Percentiles rank a stretch among this genome's conserved stretches.
Evolutionary conservation across 1,140 invertebrate species (phyloP).

Genomic region (Bombus superbus): DNA sequence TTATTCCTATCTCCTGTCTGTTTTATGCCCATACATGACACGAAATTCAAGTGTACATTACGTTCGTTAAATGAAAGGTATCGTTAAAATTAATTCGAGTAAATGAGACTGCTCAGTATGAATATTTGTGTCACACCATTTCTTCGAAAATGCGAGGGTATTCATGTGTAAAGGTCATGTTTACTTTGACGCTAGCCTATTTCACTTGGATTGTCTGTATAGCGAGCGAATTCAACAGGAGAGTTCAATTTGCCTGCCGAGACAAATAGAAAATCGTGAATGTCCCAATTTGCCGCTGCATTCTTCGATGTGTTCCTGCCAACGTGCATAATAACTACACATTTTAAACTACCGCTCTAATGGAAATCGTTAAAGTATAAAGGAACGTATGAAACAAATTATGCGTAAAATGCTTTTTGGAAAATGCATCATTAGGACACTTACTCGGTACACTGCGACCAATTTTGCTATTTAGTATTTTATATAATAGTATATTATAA

Average conservation of each 20-base stretch:
- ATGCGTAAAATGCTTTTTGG: background rate
- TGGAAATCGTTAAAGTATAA: background rate
- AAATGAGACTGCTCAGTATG: background rate
- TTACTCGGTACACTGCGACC: no score
- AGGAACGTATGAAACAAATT: background rate
- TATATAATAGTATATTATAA: no score
- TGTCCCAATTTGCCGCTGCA: background rate
- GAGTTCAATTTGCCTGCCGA: background rate
- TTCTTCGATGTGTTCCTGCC: background rate
- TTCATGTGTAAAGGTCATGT: background rate
- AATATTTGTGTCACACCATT: background rate
- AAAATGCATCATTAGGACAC: background rate
- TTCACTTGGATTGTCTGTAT: background rate
- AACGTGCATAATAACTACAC: background rate
- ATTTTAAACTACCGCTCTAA: background rate
- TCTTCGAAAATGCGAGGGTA: background rate
- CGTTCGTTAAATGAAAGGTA: background rate
- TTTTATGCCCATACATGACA: background rate
- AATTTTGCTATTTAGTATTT: no score
- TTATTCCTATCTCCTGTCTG: background rate
- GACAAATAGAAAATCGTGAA: background rate
- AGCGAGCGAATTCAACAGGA: constrained; percentile 32
- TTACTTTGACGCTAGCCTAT: constrained; percentile 17
- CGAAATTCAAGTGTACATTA: background rate
- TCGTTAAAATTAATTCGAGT: background rate